Conservation (phyloP, 2,888 invertebrate species). For the Operophtera brumata region DNA sequence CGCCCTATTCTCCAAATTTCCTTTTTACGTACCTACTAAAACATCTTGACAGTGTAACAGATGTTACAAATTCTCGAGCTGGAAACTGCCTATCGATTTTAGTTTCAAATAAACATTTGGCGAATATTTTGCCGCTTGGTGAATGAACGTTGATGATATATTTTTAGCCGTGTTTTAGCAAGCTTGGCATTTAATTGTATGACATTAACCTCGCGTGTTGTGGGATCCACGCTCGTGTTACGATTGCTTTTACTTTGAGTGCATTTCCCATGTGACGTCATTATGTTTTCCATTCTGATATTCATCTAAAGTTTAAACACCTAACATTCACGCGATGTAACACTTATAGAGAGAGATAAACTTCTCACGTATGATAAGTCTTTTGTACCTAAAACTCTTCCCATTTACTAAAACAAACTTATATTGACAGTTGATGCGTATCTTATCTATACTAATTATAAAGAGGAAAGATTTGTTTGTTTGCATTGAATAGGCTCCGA, state of each 20-base stretch:
- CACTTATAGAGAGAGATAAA: neutral
- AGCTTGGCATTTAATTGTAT: conserved; percentile 20
- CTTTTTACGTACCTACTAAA: conserved; percentile 2
- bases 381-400: neutral
- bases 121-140: conserved; percentile 7
- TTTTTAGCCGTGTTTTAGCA: conserved; percentile 29
- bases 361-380: neutral
- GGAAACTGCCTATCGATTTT: conserved; percentile 34
- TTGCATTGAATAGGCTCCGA: too few relatives aligned
- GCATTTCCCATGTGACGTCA: conserved; percentile 16
- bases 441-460: too few relatives aligned
- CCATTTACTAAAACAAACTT: too few relatives aligned
- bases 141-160: conserved; percentile 28
- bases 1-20: neutral
- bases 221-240: conserved; percentile 18
- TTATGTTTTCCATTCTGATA: conserved; percentile 1
- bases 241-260: conserved; percentile 17
- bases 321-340: neutral
- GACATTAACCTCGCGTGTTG: conserved; percentile 25
- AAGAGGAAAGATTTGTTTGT: too few relatives aligned
- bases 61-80: conserved; percentile 28
- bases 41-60: conserved; percentile 15
- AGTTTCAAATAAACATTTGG: conserved; percentile 18
- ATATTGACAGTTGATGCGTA: too few relatives aligned
- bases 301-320: neutral